A percentile compares a stretch with the other conserved stretches of the same genome.
These are phyloP conservation scores for Magallana ariakensis DNA, from an alignment of 1,140 invertebrate species.

Conservation along the genomic window DNA sequence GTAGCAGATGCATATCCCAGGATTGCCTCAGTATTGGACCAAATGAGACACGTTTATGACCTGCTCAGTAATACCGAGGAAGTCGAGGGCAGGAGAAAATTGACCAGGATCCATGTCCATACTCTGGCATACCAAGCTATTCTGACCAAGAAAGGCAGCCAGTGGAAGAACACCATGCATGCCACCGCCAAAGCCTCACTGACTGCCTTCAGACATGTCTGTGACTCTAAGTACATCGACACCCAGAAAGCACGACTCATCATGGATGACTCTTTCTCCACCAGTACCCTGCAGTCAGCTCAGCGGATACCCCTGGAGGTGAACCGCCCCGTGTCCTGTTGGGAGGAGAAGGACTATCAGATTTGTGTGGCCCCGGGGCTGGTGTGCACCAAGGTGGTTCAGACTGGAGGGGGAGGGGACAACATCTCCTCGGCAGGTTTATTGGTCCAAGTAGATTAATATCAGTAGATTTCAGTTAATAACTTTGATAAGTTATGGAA, in stretches of 20 bases:
- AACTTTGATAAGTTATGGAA: background rate
- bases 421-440: conserved; percentile 93
- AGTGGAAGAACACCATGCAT: conserved; percentile 86
- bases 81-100: conserved; percentile 79
- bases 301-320: conserved; percentile 68
- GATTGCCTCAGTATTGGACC: conserved; percentile 89
- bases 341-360: conserved; percentile 87
- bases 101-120: conserved; percentile 91
- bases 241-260: conserved; percentile 86
- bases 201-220: conserved; percentile 91
- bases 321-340: conserved; percentile 88
- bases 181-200: conserved; percentile 92
- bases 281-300: conserved; percentile 77
- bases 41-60: conserved; percentile 87
- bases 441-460: conserved; percentile 76
- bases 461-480: background rate
- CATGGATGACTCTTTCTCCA: conserved; percentile 92
- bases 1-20: conserved; percentile 90
- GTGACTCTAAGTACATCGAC: conserved; percentile 87
- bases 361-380: conserved; percentile 92
- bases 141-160: conserved; percentile 83
- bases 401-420: conserved; percentile 93
- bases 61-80: conserved; percentile 78
- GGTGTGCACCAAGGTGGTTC: conserved; percentile 89
- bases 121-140: conserved; percentile 93